Percentiles rank a stretch among this genome's conserved stretches.
Conservation (phyloP, 2,113 vertebrate genomes). For the Esox niger region DNA sequence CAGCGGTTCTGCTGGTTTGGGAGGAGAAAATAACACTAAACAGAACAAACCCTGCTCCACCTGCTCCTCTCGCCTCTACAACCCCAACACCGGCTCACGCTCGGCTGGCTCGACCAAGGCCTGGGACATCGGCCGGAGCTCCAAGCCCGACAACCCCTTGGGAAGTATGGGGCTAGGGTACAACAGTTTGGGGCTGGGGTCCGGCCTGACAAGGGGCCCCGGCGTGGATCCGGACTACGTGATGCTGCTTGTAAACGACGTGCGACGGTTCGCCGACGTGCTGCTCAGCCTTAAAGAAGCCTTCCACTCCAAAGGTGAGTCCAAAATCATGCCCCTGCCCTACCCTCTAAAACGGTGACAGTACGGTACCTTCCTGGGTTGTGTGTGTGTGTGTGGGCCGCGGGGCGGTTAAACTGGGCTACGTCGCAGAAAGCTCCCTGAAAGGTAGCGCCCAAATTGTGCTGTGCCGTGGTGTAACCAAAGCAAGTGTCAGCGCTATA, state of each 20-base stretch:
- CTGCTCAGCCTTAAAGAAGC: slow-evolving; percentile 91
- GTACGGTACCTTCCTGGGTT: too few relatives aligned
- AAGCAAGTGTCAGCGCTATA: too few relatives aligned
- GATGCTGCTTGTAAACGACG: slow-evolving; percentile 90
- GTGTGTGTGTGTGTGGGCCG: too few relatives aligned
- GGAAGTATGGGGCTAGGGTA: slow-evolving; percentile 74
- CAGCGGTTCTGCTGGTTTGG: slow-evolving; percentile 62
- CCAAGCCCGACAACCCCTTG: slow-evolving; percentile 72
- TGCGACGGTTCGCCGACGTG: slow-evolving; percentile 90
- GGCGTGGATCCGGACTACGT: slow-evolving; percentile 89
- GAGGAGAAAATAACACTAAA: too few relatives aligned
- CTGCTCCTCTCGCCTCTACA: slow-evolving; percentile 73
- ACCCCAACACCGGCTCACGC: slow-evolving; percentile 69
- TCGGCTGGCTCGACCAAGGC: slow-evolving; percentile 68
- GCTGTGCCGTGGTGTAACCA: too few relatives aligned
- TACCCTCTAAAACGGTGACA: too few relatives aligned
- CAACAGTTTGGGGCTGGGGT: slow-evolving; percentile 71
- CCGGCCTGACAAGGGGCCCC: slow-evolving; percentile 71
- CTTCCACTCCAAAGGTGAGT: slow-evolving; percentile 83
- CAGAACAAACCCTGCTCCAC: slow-evolving; percentile 66
- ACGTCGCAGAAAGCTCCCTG: too few relatives aligned
- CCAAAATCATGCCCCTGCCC: background rate
- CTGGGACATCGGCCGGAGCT: slow-evolving; percentile 81
- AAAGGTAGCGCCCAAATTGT: too few relatives aligned
- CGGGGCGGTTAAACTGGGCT: too few relatives aligned